phyloP scores from a whole-genome alignment of 2,888 invertebrate genomes.

The Drosophila bunnanda region DNA sequence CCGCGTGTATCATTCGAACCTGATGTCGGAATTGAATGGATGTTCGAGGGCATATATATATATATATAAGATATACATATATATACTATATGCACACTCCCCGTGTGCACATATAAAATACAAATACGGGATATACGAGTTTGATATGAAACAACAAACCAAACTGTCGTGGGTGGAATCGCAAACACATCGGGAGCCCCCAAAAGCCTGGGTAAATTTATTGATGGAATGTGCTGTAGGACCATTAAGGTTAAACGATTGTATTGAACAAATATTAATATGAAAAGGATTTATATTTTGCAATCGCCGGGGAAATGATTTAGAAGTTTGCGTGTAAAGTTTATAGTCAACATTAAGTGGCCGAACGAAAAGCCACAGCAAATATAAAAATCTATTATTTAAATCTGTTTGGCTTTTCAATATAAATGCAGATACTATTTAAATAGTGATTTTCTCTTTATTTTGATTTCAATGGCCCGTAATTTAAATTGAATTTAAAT shows the following conservation, averaged over 20 bases:
- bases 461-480: not conserved
- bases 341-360: constrained; percentile 5
- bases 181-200: constrained; percentile 63
- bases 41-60: constrained; percentile 22
- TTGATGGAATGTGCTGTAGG: constrained; percentile 40
- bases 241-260: constrained; percentile 30
- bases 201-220: constrained; percentile 54
- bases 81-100: not conserved
- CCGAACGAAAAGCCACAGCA: not conserved
- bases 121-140: constrained; percentile 29
- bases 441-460: not conserved
- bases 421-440: not conserved
- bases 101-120: constrained; percentile 29
- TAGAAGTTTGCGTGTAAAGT: constrained; percentile 3
- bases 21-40: constrained; percentile 48
- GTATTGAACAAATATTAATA: constrained; percentile 30
- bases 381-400: constrained; percentile 2
- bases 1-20: constrained; percentile 17
- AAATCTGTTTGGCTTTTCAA: constrained; percentile 3
- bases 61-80: not conserved
- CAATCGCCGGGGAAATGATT: constrained; percentile 1
- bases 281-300: constrained; percentile 13
- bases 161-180: constrained; percentile 51
- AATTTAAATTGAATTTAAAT: not conserved
- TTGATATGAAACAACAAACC: constrained; percentile 41